Conservation (phyloP, 1,140 invertebrate species). For the Philaenus spumarius region DNA sequence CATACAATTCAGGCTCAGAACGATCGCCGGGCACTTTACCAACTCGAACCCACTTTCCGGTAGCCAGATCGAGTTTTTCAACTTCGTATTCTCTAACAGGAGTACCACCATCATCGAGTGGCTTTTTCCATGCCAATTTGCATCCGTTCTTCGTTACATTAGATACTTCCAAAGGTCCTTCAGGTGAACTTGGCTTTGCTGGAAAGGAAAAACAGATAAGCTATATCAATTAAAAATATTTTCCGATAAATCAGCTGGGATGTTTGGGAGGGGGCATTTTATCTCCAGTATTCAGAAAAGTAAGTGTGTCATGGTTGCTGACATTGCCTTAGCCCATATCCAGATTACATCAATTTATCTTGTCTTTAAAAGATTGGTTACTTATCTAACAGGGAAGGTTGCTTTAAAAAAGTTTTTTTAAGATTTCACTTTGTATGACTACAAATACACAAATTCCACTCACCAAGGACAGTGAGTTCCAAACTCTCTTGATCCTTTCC, state of each 20-base stretch:
- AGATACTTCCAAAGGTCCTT: constrained; percentile 81
- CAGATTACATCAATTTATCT: too few species aligned
- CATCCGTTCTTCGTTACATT: constrained; percentile 82
- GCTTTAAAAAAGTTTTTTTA: neutral
- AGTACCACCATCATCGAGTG: constrained; percentile 87
- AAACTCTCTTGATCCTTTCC: constrained; percentile 85
- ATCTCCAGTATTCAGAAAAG: too few species aligned
- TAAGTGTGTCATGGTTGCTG: too few species aligned
- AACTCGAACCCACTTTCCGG: constrained; percentile 84
- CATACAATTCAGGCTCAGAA: constrained; percentile 68
- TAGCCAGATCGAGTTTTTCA: constrained; percentile 88
- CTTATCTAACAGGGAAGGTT: neutral
- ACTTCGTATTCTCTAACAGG: constrained; percentile 93
- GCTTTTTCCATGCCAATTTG: constrained; percentile 83
- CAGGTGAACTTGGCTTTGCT: constrained; percentile 71
- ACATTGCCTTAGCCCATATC: too few species aligned
- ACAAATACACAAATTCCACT: constrained; percentile 30
- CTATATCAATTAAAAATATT: too few species aligned
- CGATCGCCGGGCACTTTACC: constrained; percentile 67
- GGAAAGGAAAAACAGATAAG: constrained; percentile 12
- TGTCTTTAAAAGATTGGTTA: too few species aligned
- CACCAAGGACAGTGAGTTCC: constrained; percentile 84
- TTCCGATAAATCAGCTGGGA: too few species aligned
- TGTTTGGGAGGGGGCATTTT: too few species aligned
- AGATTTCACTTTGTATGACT: neutral